Percentiles rank a stretch among this genome's conserved stretches.
These are phyloP conservation scores for Tachina fera DNA, from an alignment of 2,888 invertebrate species.

Conservation along the genomic window DNA sequence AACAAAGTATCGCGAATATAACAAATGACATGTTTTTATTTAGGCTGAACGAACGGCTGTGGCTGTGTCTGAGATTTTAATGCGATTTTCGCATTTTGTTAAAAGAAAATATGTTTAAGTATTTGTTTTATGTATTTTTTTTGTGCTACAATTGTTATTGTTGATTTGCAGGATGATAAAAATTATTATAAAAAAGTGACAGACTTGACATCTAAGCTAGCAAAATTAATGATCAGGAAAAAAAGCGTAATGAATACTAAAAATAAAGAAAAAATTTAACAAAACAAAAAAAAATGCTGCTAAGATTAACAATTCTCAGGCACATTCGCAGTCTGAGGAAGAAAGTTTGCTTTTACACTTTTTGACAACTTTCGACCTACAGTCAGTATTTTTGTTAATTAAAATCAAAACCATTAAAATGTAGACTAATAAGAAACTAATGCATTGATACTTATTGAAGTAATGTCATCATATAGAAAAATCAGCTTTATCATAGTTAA, in stretches of 20 bases:
- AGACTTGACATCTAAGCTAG: conserved; percentile 74
- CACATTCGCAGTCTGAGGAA: background rate
- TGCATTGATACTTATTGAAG: no score
- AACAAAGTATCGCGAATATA: conserved; percentile 60
- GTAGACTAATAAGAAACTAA: no score
- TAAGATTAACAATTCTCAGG: background rate
- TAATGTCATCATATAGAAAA: no score
- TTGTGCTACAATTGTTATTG: conserved; percentile 33
- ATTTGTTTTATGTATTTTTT: conserved; percentile 63
- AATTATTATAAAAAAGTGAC: conserved; percentile 72
- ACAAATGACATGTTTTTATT: conserved; percentile 56
- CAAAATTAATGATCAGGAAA: conserved; percentile 74
- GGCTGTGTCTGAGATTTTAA: conserved; percentile 57
- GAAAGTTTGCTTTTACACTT: background rate
- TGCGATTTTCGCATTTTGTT: conserved; percentile 73
- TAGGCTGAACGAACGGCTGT: conserved; percentile 21
- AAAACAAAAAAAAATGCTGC: conserved; percentile 6
- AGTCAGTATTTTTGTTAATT: no score
- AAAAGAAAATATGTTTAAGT: conserved; percentile 71
- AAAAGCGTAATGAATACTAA: conserved; percentile 70
- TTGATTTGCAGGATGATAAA: conserved; percentile 72
- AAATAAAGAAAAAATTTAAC: conserved; percentile 34
- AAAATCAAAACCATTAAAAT: no score
- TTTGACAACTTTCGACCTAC: no score
- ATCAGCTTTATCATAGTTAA: no score